Evolutionary conservation across 2,888 invertebrate species (phyloP).

Genomic region (Theodoxus fluviatilis): DNA sequence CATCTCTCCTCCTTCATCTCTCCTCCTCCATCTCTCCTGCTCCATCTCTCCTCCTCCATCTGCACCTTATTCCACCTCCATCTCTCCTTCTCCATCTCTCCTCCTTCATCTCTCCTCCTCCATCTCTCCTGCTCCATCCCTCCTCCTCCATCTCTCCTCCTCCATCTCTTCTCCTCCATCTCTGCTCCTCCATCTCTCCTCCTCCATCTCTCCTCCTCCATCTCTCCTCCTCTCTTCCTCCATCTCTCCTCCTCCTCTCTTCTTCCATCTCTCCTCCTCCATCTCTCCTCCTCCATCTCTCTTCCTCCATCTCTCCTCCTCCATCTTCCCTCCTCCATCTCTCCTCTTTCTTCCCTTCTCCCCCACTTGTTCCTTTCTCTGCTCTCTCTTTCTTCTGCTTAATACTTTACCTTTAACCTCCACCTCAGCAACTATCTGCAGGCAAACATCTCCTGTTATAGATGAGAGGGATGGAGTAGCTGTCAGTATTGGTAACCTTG

Average conservation of each 20-base stretch:
- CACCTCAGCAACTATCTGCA: too few relatives aligned
- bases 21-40: not conserved
- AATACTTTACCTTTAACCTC: too few relatives aligned
- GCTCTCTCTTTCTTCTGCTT: not conserved
- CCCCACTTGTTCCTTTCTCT: not conserved
- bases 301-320: not conserved
- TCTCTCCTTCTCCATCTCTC: slow-evolving; percentile 6
- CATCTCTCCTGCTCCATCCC: too few relatives aligned
- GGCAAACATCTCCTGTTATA: too few relatives aligned
- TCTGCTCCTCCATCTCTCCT: not conserved
- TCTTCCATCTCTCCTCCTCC: not conserved
- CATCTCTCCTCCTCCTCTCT: not conserved
- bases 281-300: not conserved
- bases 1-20: not conserved
- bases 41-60: not conserved
- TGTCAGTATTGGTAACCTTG: too few relatives aligned
- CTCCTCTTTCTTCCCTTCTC: not conserved
- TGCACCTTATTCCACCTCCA: not conserved
- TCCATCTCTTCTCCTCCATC: not conserved
- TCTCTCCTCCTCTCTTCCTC: not conserved
- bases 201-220: not conserved
- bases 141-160: not conserved
- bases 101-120: not conserved
- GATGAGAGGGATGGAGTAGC: too few relatives aligned
- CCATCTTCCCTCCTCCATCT: not conserved